Conservation (phyloP, 2,113 vertebrate species). For the Cyprinodon variegatus region DNA sequence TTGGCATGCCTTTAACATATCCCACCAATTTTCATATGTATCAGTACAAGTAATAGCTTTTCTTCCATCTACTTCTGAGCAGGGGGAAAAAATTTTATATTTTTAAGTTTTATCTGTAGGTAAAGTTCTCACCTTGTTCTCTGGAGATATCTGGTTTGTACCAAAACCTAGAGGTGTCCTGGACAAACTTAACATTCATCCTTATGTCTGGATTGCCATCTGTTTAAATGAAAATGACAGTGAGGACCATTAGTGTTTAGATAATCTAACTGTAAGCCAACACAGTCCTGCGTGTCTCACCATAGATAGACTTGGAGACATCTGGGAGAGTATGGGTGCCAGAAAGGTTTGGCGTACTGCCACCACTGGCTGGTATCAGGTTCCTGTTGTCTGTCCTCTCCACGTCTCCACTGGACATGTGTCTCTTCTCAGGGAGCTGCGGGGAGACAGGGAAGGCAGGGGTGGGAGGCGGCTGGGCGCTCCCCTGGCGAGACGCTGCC, state of each 20-base stretch:
- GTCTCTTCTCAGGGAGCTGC: slow-evolving; percentile 88
- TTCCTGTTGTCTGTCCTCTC: slow-evolving; percentile 87
- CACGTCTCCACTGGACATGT: slow-evolving; percentile 85
- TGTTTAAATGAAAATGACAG: slow-evolving; percentile 56
- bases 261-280: not conserved
- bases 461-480: slow-evolving; percentile 78
- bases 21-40: too few species aligned
- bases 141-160: slow-evolving; percentile 97
- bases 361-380: slow-evolving; percentile 81
- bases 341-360: slow-evolving; percentile 76
- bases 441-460: slow-evolving; percentile 84
- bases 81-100: not conserved
- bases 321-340: slow-evolving; percentile 87
- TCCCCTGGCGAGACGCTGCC: slow-evolving; percentile 86
- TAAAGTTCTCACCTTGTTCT: slow-evolving; percentile 86
- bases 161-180: slow-evolving; percentile 98
- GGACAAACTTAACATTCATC: slow-evolving; percentile 96
- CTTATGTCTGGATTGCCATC: slow-evolving; percentile 93
- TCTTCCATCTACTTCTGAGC: not conserved
- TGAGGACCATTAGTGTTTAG: not conserved
- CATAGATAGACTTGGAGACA: slow-evolving; percentile 91
- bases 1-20: too few species aligned
- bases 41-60: too few species aligned
- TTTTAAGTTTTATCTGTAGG: not conserved
- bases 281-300: slow-evolving; percentile 64